Conservation (phyloP, 2,113 vertebrate species). For the Mesitornis unicolor region DNA sequence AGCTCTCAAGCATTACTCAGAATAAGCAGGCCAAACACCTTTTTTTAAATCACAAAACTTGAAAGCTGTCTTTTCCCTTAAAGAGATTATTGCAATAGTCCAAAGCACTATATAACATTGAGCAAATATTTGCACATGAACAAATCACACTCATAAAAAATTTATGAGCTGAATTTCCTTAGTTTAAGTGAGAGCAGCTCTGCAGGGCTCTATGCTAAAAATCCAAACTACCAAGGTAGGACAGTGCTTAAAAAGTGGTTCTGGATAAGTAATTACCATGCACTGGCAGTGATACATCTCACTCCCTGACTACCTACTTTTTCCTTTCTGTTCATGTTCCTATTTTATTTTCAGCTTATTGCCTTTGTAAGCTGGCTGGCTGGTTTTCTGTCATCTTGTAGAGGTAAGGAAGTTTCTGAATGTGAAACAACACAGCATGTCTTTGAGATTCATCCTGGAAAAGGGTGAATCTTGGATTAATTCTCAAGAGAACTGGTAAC, state of each 20-base stretch:
- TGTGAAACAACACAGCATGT: background rate
- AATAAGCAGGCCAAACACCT: background rate
- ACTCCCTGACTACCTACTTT: background rate
- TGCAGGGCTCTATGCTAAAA: background rate
- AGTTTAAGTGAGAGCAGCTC: background rate
- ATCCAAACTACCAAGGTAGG: background rate
- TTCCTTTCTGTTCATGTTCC: background rate
- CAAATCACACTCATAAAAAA: background rate
- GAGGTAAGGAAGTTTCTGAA: background rate
- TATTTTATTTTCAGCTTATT: background rate
- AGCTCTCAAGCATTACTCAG: background rate
- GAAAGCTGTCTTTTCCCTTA: background rate
- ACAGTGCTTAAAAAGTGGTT: background rate
- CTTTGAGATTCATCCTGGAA: background rate
- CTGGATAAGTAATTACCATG: background rate
- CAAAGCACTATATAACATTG: background rate
- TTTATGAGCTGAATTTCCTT: background rate
- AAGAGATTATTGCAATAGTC: background rate
- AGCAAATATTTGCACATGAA: background rate
- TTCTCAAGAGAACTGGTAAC: background rate
- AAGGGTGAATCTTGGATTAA: background rate
- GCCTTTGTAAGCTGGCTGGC: background rate
- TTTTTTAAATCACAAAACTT: background rate
- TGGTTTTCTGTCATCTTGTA: background rate
- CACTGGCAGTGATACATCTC: background rate